Percentiles rank a stretch among this genome's conserved stretches.
These are phyloP conservation scores for Tetramorium parvispinum DNA, from an alignment of 1,140 invertebrate species.

Conservation along the genomic window DNA sequence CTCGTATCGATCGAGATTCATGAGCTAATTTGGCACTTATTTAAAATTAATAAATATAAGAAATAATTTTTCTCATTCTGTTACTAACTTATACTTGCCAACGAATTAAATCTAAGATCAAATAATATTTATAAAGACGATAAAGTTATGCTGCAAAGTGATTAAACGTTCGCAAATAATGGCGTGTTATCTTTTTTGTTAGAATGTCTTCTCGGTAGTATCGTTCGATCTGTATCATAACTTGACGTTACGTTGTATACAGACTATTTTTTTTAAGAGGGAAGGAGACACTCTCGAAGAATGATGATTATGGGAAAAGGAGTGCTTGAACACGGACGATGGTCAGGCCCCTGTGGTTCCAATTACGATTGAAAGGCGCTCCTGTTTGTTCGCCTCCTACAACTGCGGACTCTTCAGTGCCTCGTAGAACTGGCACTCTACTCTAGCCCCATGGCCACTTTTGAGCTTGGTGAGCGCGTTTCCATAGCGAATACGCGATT, in stretches of 20 bases:
- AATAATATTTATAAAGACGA: not conserved
- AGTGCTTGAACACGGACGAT: slow-evolving; percentile 82
- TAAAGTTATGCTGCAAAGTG: not conserved
- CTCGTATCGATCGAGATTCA: too few species aligned
- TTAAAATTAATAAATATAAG: too few species aligned
- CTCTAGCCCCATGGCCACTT: slow-evolving; percentile 73
- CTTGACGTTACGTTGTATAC: slow-evolving; percentile 51
- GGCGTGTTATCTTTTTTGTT: not conserved
- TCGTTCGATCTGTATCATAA: not conserved
- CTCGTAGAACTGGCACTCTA: slow-evolving; percentile 59
- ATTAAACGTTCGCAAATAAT: not conserved
- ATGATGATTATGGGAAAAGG: slow-evolving; percentile 79
- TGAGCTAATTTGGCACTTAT: too few species aligned
- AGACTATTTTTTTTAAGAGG: slow-evolving; percentile 68
- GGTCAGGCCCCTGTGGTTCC: slow-evolving; percentile 80
- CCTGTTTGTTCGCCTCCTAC: slow-evolving; percentile 73
- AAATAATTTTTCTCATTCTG: not conserved
- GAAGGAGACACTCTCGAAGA: slow-evolving; percentile 78
- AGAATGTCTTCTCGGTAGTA: not conserved
- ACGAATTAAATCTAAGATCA: not conserved
- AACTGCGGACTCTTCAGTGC: slow-evolving; percentile 75
- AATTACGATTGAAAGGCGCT: slow-evolving; percentile 79
- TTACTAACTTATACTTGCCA: not conserved
- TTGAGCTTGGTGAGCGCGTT: slow-evolving; percentile 69
- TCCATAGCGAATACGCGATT: slow-evolving; percentile 70